A percentile compares a stretch with the other conserved stretches of the same genome.
Evolutionary conservation across 2,888 invertebrate genomes (phyloP).

Genomic region (Tricholauxania praeusta): DNA sequence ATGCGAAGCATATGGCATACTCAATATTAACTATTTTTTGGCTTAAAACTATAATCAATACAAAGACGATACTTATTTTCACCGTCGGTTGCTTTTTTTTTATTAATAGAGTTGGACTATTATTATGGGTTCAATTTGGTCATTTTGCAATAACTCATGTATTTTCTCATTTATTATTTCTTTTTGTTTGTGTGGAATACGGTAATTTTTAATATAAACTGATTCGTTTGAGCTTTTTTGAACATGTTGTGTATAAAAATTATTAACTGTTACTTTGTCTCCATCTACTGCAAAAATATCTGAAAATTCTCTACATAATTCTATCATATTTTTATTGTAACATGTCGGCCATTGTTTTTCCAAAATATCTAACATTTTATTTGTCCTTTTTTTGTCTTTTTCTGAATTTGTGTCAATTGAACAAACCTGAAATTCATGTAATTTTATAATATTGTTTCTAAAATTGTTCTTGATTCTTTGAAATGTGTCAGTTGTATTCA

Average conservation of each 20-base stretch:
- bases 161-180: slow-evolving; percentile 9
- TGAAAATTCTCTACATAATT: slow-evolving; percentile 5
- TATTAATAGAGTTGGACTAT: no score
- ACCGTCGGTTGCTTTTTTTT: no score
- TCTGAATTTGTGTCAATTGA: neutral
- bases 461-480: neutral
- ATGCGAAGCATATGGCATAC: neutral
- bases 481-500: neutral
- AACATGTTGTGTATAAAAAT: neutral
- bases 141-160: neutral
- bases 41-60: no score
- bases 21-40: neutral
- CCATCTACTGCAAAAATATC: neutral
- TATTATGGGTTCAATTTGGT: neutral
- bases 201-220: neutral
- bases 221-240: slow-evolving; percentile 1
- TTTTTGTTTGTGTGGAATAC: no score
- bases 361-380: slow-evolving; percentile 4
- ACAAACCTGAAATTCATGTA: neutral
- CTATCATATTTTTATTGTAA: neutral
- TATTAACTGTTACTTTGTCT: neutral
- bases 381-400: neutral
- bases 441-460: neutral
- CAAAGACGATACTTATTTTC: no score
- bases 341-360: neutral